Evolutionary conservation across 2,888 invertebrate species (phyloP).

Genomic region (Rhabditoides inermis): DNA sequence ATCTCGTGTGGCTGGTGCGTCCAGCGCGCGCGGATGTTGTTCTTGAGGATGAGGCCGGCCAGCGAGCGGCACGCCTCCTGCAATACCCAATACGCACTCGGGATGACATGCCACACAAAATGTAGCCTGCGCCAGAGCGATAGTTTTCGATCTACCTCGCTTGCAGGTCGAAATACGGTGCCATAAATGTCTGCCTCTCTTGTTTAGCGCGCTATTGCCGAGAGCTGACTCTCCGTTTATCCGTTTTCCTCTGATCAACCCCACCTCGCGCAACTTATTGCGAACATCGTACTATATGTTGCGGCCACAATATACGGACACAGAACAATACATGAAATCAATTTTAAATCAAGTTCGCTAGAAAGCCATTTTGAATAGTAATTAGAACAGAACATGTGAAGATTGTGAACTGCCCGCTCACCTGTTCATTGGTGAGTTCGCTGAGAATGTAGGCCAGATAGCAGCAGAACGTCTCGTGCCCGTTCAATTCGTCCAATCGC

Average conservation of each 20-base stretch:
- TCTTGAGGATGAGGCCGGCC: slow-evolving; percentile 92
- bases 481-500: slow-evolving; percentile 96
- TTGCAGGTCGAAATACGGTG: too few species aligned
- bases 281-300: not conserved
- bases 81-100: too few species aligned
- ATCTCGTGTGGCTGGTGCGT: slow-evolving; percentile 74
- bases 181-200: too few species aligned
- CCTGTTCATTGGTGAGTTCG: slow-evolving; percentile 74
- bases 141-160: too few species aligned
- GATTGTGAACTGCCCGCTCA: not conserved
- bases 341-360: not conserved
- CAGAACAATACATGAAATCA: not conserved
- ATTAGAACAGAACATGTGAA: not conserved
- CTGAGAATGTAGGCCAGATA: slow-evolving; percentile 96
- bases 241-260: too few species aligned
- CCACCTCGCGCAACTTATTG: slow-evolving; percentile 12
- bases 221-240: too few species aligned
- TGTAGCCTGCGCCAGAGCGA: too few species aligned
- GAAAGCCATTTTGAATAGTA: not conserved
- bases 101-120: too few species aligned
- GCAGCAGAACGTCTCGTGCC: slow-evolving; percentile 95
- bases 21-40: slow-evolving; percentile 88
- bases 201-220: too few species aligned
- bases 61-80: slow-evolving; percentile 90
- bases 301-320: slow-evolving; percentile 6